Evolutionary conservation across 1,140 invertebrate species (phyloP), one percentile per base, ranked within the genome.

Genomic region (Solenopsis fugax): DNA sequence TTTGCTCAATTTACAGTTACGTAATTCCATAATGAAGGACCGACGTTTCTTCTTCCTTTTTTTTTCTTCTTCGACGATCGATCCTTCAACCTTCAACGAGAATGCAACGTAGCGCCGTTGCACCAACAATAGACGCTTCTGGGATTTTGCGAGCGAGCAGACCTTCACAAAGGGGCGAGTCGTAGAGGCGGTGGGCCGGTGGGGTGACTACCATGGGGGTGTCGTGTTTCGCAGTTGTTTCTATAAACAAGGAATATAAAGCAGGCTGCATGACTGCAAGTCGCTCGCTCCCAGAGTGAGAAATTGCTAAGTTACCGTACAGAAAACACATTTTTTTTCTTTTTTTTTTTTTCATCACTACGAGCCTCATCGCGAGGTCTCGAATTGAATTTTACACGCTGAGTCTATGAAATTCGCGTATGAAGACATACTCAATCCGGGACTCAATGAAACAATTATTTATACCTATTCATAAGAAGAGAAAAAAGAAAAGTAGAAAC

Each of bases 1-100:
- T 94, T 94, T 94, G 94, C 93, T 94, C 94, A 94, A 95, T 95
- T 95, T 94, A 95, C 94, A 94, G 94, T 94, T 95, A 93, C 91
- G 90, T 94, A 93, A 94, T 94, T 94, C 92, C 90, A 92, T 94
- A 94, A 93, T 93, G 92, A 93, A 93, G 92, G 84, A 81, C 91
- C 87, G 80, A 88, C 89, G 88, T 89, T 88, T 75, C 86, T 82
- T 85, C 77, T 77, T 88, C 67, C 88, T 54, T 87, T 69, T 62
- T 87, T 85, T 62, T 50, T 48, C 52, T 65, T 85, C 37, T 9
- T 65, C 37, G 29, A 52, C 86, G 81, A 64, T 88, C 89, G 89
- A 88, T 84, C 64, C n/a, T 67, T 50, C 6, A 41, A 69, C 64
- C n/a, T 67, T 50, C 6, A 41, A 69, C 21, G 81, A 76, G 86